These are phyloP conservation scores for Caenorhabditis auriculariae DNA, from an alignment of 2,888 invertebrate species.

Conservation along the genomic window DNA sequence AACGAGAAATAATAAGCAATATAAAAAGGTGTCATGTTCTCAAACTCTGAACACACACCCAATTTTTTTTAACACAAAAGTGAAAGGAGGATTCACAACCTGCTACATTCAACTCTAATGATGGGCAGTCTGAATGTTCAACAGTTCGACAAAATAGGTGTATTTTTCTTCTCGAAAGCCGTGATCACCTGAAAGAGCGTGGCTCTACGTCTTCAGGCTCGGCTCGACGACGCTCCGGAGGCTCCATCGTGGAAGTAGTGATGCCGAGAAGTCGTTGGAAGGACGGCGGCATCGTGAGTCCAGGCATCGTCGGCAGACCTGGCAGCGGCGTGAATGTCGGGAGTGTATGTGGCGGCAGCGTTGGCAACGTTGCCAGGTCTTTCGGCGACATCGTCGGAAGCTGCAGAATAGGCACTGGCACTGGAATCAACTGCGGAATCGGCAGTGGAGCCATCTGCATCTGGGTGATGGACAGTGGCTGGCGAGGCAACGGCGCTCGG, in stretches of 20 bases:
- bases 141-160: no score
- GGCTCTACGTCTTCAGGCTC: slow-evolving; percentile 1
- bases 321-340: slow-evolving; percentile 30
- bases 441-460: slow-evolving; percentile 12
- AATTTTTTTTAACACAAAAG: no score
- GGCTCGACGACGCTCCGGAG: no score
- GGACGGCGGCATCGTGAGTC: slow-evolving; percentile 40
- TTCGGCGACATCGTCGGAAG: slow-evolving; percentile 7
- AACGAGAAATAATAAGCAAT: no score
- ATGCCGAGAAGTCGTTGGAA: slow-evolving; percentile 42
- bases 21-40: no score
- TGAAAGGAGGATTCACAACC: no score
- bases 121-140: no score
- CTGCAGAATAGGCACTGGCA: slow-evolving; percentile 22
- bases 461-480: slow-evolving; percentile 13
- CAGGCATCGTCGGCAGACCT: slow-evolving; percentile 38
- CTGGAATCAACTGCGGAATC: slow-evolving; percentile 24
- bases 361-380: slow-evolving; percentile 8
- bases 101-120: no score
- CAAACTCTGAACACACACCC: no score
- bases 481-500: no score
- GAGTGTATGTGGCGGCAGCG: slow-evolving; percentile 29
- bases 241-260: slow-evolving; percentile 35
- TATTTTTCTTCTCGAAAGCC: no score
- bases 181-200: no score